Base-by-base conservation (phyloP, 2,888 invertebrate genomes). In the Sceliomorpha sp. region DNA sequence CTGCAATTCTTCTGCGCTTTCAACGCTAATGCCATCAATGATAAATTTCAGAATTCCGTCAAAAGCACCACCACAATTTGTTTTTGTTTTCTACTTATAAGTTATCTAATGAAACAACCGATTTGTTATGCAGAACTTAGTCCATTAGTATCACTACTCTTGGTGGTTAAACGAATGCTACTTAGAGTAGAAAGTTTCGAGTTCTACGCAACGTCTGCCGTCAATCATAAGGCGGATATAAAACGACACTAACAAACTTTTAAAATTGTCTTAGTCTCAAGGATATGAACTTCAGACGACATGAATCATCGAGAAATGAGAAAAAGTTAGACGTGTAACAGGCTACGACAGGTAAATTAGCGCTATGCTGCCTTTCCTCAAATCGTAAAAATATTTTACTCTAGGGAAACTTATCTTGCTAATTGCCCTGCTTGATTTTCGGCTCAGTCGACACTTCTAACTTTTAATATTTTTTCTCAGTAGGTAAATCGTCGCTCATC, bases 11-110 rank as follows among this genome's bases (percentile, higher is more conserved):
- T 88, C 88, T 0, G 88, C 86, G 14, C 85, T 88, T 42, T 88
- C 84, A 1, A 88, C 83, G 55, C 86, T 87, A 12, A 88, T 88
- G 1, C 88, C 88, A 34, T 88, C 88, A 48, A 87, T 88, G 15
- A 68, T 39, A 60, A 58, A 62, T 62, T 50, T 7, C 34, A 24
- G 37, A 26, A 53, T 58, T 58, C 59, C 59, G 55, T 59, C 24
- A 44, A 48, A 45, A 42, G 20, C 51, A 17, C 13, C 14, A 31
- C 12, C 15, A 29, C 51, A 42, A 62, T 31, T 69, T 55, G 48
- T 37, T 13, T 7, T 10, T 12, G 12, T 31, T 15, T 26, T 27
- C 29, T 9, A 37, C 36, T 58, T 59, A 64, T 64, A 70, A 51
- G 55, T 70, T 66, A 64, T 56, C 56, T 44, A 31, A 53, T 62